A percentile compares a stretch with the other conserved stretches of the same genome.
Evolutionary conservation across 2,797 vertebrate genomes (phyloP).

Genomic region (Poliocrania exsul): DNA sequence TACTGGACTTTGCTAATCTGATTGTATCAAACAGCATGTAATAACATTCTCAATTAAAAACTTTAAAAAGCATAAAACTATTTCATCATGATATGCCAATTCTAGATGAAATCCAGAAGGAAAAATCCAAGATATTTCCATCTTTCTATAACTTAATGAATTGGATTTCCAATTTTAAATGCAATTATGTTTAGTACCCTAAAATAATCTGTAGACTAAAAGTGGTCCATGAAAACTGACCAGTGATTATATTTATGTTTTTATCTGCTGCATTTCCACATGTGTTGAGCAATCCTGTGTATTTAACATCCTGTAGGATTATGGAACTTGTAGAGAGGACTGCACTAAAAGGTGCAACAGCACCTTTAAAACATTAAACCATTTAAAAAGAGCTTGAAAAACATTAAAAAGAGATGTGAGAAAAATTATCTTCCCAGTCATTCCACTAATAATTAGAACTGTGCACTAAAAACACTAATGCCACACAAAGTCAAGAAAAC

Average conservation of each 20-base stretch:
- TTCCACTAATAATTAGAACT: not conserved
- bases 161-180: not conserved
- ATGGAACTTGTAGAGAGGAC: not conserved
- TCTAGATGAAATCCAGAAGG: not conserved
- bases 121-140: not conserved
- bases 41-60: not conserved
- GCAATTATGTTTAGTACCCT: not conserved
- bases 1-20: not conserved
- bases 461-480: not conserved
- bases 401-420: not conserved
- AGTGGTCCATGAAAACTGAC: not conserved
- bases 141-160: not conserved
- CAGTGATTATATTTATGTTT: not conserved
- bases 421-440: not conserved
- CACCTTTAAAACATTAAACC: not conserved
- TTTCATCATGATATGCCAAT: not conserved
- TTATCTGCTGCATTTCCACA: not conserved
- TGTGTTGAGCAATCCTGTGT: not conserved
- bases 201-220: not conserved
- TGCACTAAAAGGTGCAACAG: not conserved
- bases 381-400: not conserved
- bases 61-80: not conserved
- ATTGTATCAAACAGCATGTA: not conserved
- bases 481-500: not conserved
- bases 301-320: not conserved